A percentile compares a stretch with the other conserved stretches of the same genome.
Conservation (phyloP, 2,888 invertebrate species). For the Mythimna impura region DNA sequence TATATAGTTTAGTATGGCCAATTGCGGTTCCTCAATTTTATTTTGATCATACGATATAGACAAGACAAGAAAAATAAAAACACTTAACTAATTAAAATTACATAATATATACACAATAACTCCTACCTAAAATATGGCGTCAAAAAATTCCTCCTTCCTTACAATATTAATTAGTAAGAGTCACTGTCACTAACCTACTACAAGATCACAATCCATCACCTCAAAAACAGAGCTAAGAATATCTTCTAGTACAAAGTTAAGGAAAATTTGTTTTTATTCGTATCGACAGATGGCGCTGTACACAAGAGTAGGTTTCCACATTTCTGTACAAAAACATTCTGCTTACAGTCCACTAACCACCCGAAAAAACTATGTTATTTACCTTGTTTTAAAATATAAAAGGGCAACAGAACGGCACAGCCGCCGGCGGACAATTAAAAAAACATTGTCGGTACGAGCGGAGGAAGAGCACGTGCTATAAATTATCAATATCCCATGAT, state of each 20-base stretch:
- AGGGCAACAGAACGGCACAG: constrained; percentile 61
- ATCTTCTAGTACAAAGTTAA: constrained; percentile 3
- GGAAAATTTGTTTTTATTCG: constrained; percentile 19
- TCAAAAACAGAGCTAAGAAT: constrained; percentile 18
- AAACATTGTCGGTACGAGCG: constrained; percentile 69
- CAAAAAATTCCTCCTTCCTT: too few species aligned
- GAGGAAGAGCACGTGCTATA: constrained; percentile 78
- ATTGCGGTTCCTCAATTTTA: too few species aligned
- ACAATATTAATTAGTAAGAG: background rate
- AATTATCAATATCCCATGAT: constrained; percentile 90
- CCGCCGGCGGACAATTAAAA: constrained; percentile 76
- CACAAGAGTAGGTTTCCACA: constrained; percentile 17
- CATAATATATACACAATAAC: too few species aligned
- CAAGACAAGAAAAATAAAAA: too few species aligned
- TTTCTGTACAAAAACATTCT: constrained; percentile 43
- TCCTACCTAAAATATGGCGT: too few species aligned
- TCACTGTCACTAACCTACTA: background rate
- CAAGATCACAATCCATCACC: constrained; percentile 8
- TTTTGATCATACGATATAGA: too few species aligned
- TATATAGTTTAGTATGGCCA: too few species aligned
- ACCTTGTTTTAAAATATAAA: constrained; percentile 69
- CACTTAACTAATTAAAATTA: too few species aligned
- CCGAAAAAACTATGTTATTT: constrained; percentile 69
- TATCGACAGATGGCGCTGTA: constrained; percentile 61
- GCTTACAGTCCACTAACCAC: constrained; percentile 53